These are phyloP conservation scores for Neodontobutis hainanensis DNA, from an alignment of 2,113 vertebrate genomes.

Conservation along the genomic window DNA sequence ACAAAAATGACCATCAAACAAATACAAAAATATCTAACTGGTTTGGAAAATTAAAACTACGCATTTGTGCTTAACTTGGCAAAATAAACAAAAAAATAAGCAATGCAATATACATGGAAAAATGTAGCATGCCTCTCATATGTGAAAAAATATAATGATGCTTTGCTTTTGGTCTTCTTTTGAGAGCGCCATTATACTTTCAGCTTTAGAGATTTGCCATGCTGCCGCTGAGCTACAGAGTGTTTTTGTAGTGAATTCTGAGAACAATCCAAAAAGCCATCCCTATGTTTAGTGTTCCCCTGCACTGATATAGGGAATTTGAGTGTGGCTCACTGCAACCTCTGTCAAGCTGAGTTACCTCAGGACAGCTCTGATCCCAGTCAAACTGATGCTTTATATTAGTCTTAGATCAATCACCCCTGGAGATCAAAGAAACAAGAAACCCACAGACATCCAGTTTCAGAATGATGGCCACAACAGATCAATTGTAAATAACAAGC, in stretches of 20 bases:
- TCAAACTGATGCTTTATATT: slow-evolving; percentile 41
- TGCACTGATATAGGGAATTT: slow-evolving; percentile 35
- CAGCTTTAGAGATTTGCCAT: slow-evolving; percentile 37
- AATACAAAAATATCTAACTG: neutral
- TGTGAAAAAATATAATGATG: neutral
- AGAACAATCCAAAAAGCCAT: slow-evolving; percentile 37
- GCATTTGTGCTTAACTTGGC: too few relatives aligned
- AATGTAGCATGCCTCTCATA: neutral
- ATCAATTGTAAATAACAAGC: too few relatives aligned
- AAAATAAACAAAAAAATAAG: too few relatives aligned
- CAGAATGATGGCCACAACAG: too few relatives aligned
- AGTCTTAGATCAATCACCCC: slow-evolving; percentile 40
- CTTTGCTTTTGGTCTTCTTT: slow-evolving; percentile 34
- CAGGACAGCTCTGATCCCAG: slow-evolving; percentile 38
- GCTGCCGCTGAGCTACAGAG: slow-evolving; percentile 14
- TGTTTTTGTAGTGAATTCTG: slow-evolving; percentile 33
- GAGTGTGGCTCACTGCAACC: slow-evolving; percentile 23
- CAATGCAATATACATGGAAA: neutral
- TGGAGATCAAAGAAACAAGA: slow-evolving; percentile 14
- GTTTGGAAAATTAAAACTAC: too few relatives aligned
- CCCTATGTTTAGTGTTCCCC: slow-evolving; percentile 16
- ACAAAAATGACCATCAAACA: neutral
- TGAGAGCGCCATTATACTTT: slow-evolving; percentile 27
- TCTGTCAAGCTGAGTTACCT: slow-evolving; percentile 28
- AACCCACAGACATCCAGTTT: too few relatives aligned